Base-by-base conservation (phyloP, 2,797 vertebrate species). In the Poecilia velifera region DNA sequence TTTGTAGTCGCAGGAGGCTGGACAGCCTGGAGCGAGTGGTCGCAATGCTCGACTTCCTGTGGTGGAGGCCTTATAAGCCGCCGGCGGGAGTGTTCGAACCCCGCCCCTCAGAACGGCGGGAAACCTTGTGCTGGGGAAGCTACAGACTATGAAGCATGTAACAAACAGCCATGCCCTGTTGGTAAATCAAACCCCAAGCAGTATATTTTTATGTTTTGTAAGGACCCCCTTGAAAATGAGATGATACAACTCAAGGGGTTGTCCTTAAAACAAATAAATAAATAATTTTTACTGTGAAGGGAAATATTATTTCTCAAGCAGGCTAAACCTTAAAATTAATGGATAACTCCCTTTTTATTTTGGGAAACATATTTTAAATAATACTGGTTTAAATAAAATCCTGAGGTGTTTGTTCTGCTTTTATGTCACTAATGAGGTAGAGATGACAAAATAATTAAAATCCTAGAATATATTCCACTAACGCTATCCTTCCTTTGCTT, bases 21-120 rank as follows among this genome's bases (percentile, higher is more conserved):
- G 98, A 96, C 97, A 10, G 91, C 96, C 76, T 99, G 98, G 98
- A 97, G 95, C 20, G 96, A 97, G 0, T 99, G 98, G 98, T 97
- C 97, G 0, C 73, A 89, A 62, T 99, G 98, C 91, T 96, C 97
- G 0, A 95, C 95, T 76, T 96, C 97, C 4, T 99, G 98, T 76
- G 98, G 96, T 0, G 97, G 98, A 47, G 98, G 98, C 16, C 96
- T 99, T 59, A 95, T 91, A 8, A 97, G 96, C 83, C 96, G 98
- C 28, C 93, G 93, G 6, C 94, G 97, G 4, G 92, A 96, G 77
- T 99, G 98, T 88, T 96, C 96, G 77, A 98, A 96, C 75, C 98
- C 98, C 0, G 90, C 92, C 73, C 97, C 98, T 18, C 96, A 95
- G 90, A 94, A 97, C 3, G 97, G 97, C 0, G 98, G 98, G 77